Conservation (phyloP, 1,140 invertebrate species). For the Drosophila obscura region DNA sequence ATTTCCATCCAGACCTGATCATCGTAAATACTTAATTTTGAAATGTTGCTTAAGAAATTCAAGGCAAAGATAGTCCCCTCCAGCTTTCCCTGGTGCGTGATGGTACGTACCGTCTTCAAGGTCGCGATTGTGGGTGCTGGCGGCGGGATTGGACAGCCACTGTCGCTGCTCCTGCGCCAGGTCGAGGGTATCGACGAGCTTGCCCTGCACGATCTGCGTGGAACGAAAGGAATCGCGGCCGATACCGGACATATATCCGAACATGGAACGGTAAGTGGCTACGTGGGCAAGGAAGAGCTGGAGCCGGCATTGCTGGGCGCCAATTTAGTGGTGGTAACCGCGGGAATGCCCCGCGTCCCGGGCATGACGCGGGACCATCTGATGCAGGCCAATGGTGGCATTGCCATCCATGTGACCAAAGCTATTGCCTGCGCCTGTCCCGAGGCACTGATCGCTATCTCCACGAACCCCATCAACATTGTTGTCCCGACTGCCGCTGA, state of each 20-base stretch:
- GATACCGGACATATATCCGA: constrained; percentile 94
- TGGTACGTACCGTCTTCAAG: constrained; percentile 74
- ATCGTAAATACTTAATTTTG: constrained; percentile 1
- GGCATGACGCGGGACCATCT: constrained; percentile 97
- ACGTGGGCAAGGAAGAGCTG: constrained; percentile 84
- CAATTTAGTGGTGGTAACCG: constrained; percentile 97
- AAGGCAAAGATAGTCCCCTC: background rate
- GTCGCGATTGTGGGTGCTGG: constrained; percentile 93
- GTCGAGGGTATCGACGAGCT: constrained; percentile 88
- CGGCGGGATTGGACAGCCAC: constrained; percentile 90
- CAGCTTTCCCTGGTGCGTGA: constrained; percentile 4
- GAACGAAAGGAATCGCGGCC: constrained; percentile 91
- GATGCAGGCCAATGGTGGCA: constrained; percentile 98
- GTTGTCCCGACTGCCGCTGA: constrained; percentile 98
- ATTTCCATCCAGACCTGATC: constrained; percentile 1
- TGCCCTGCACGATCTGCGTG: constrained; percentile 91
- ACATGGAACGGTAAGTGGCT: constrained; percentile 87
- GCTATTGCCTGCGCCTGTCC: constrained; percentile 92
- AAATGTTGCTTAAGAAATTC: constrained; percentile 21
- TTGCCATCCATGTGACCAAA: constrained; percentile 93
- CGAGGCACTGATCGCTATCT: constrained; percentile 96
- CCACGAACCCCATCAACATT: constrained; percentile 98
- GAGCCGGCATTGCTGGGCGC: constrained; percentile 77
- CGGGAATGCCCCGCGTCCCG: constrained; percentile 98
- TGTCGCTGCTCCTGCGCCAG: constrained; percentile 91